Evolutionary conservation across 2,797 vertebrate genomes (phyloP), one percentile per base, ranked within the genome.

Genomic region (Mastacembelus armatus): DNA sequence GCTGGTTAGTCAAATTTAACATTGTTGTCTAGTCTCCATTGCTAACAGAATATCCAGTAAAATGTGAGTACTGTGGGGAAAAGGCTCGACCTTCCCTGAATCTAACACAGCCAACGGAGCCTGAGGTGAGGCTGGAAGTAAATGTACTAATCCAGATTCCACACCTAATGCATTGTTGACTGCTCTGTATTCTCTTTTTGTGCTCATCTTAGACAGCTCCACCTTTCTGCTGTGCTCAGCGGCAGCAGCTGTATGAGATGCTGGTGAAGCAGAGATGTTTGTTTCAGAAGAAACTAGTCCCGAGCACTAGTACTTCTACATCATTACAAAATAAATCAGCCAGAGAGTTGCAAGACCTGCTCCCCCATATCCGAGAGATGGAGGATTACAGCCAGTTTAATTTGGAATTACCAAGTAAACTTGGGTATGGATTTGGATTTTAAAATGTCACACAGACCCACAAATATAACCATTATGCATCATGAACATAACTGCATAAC

Each of bases 31-130:
- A 85, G 74, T 27, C 66, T 7, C 58, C 78, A 48, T 21, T 21
- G 15, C 5, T 30, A 12, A 44, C 42, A 7, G 78, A 83, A 10
- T 43, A 51, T 15, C 33, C 55, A 12, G 48, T 78, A 10, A 71
- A 57, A 50, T 93, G 92, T 76, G 89, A 91, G 36, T 89, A 85
- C 77, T 94, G 92, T 65, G 85, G 88, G 36, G 30, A 51, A 32
- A 71, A 64, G 11, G 55, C 78, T 15, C 66, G 50, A 43, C 89
- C 89, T 44, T 71, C 64, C 10, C 66, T 91, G 29, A 63, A 84
- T 62, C 32, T 57, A 4, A 10, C 47, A 29, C 69, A 49, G 62
- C 1, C 42, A 18, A 60, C 55, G 5, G 45, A 38, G 4, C 33
- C 64, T 24, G 66, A 85, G 87, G 91, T 92, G 59, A 66, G 75